A percentile compares a stretch with the other conserved stretches of the same genome.
Evolutionary conservation across 2,888 invertebrate species (phyloP).

Genomic region (Alviniconcha strummeri): DNA sequence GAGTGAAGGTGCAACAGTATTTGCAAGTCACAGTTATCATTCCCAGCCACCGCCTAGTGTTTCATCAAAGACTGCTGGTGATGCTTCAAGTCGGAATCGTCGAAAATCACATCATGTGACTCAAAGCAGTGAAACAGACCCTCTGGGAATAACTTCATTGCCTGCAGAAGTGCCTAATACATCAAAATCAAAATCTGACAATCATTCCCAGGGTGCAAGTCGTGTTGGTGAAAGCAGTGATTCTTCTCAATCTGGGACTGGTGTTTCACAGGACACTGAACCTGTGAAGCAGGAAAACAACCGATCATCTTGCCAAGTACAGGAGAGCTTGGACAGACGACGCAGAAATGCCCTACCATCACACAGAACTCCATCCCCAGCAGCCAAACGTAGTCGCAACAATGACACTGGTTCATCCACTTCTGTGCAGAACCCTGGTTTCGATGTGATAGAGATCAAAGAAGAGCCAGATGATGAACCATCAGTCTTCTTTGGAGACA

Average conservation of each 20-base stretch:
- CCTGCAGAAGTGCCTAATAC: slow-evolving; percentile 26
- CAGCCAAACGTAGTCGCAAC: slow-evolving; percentile 23
- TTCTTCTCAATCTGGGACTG: slow-evolving; percentile 21
- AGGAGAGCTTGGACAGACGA: slow-evolving; percentile 23
- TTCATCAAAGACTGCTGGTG: slow-evolving; percentile 25
- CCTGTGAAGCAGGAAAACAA: slow-evolving; percentile 15
- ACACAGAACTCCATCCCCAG: slow-evolving; percentile 16
- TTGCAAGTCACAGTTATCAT: slow-evolving; percentile 45
- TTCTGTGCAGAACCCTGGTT: slow-evolving; percentile 16
- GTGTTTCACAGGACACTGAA: background rate
- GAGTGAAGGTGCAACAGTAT: slow-evolving; percentile 43
- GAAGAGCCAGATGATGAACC: slow-evolving; percentile 33
- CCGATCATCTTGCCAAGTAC: slow-evolving; percentile 5
- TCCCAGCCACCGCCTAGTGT: slow-evolving; percentile 41
- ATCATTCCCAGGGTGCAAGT: slow-evolving; percentile 10
- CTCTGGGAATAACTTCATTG: slow-evolving; percentile 13
- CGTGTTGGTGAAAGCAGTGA: slow-evolving; percentile 26
- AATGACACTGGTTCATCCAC: slow-evolving; percentile 10
- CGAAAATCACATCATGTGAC: slow-evolving; percentile 2
- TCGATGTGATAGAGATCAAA: slow-evolving; percentile 34
- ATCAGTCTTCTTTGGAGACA: slow-evolving; percentile 19
- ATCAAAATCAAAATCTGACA: slow-evolving; percentile 8
- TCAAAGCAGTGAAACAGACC: background rate
- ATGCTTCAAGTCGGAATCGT: slow-evolving; percentile 30
- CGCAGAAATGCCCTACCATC: slow-evolving; percentile 19